Evolutionary conservation across 2,797 vertebrate genomes (phyloP).

Genomic region (Neomorphus geoffroyi): DNA sequence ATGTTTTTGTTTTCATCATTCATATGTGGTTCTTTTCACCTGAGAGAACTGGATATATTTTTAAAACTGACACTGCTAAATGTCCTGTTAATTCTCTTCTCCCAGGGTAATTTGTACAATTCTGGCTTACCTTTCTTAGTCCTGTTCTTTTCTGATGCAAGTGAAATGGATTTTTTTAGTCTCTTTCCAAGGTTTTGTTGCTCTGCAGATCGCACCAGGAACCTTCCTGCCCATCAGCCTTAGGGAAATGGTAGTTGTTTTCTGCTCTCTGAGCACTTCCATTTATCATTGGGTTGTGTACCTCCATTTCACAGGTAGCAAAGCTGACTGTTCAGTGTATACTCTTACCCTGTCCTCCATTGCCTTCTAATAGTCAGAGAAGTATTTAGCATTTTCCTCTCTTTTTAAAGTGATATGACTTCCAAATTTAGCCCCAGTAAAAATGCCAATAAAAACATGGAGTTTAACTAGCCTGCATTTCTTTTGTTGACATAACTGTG

Average conservation of each 20-base stretch:
- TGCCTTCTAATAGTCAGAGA: neutral
- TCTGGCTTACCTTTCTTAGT: neutral
- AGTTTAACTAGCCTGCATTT: conserved; percentile 6
- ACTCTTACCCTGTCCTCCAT: neutral
- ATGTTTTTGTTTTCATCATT: neutral
- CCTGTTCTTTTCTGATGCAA: neutral
- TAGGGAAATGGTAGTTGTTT: neutral
- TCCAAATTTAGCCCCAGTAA: conserved; percentile 9
- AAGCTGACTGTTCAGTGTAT: neutral
- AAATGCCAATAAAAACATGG: conserved; percentile 14
- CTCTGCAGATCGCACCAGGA: neutral
- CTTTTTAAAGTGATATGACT: neutral
- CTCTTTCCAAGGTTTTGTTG: neutral
- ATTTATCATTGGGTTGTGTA: neutral
- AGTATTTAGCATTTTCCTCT: neutral
- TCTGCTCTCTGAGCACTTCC: neutral
- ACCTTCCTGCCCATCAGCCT: neutral
- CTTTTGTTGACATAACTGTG: neutral
- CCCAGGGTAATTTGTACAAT: neutral
- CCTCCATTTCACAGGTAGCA: conserved; percentile 33
- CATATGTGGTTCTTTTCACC: neutral
- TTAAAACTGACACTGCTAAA: neutral
- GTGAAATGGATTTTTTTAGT: neutral
- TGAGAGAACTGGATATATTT: neutral
- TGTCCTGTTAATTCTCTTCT: neutral